phyloP scores from a whole-genome alignment of 2,797 vertebrate genomes.

The Gallinago solitaria region DNA sequence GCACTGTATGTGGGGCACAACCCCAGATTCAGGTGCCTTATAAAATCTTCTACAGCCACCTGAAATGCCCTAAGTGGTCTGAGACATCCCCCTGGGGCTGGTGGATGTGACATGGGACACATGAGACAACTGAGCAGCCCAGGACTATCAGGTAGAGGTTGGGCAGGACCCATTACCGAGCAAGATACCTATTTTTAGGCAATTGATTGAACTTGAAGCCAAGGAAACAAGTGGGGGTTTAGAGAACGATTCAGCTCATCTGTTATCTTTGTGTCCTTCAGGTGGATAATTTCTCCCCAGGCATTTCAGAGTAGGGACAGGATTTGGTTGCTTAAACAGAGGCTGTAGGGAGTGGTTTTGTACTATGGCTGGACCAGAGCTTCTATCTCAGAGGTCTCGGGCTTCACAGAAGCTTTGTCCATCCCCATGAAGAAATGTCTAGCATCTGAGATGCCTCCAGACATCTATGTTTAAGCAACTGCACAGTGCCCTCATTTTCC shows the following conservation, averaged over 20 bases:
- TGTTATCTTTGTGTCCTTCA: background rate
- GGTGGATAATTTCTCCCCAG: background rate
- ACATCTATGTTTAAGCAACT: background rate
- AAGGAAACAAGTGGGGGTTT: background rate
- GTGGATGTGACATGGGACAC: too few species aligned
- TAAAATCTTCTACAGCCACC: background rate
- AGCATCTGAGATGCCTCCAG: background rate
- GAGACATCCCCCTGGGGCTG: background rate
- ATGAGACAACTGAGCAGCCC: background rate
- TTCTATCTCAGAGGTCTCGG: background rate
- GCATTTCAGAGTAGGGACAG: background rate
- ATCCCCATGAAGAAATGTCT: background rate
- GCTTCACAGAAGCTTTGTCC: background rate
- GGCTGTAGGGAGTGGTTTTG: background rate
- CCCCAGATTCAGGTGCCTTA: background rate
- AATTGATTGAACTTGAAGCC: background rate
- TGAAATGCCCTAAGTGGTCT: background rate
- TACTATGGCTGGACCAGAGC: background rate
- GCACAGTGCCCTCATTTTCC: background rate
- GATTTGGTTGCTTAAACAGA: background rate
- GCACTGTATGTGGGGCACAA: background rate
- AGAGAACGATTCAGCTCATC: background rate
- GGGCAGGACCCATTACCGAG: background rate
- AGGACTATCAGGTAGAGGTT: background rate
- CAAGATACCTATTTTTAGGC: background rate